Base-by-base conservation (phyloP, 1,140 invertebrate genomes). In the Drosophila gunungcola region DNA sequence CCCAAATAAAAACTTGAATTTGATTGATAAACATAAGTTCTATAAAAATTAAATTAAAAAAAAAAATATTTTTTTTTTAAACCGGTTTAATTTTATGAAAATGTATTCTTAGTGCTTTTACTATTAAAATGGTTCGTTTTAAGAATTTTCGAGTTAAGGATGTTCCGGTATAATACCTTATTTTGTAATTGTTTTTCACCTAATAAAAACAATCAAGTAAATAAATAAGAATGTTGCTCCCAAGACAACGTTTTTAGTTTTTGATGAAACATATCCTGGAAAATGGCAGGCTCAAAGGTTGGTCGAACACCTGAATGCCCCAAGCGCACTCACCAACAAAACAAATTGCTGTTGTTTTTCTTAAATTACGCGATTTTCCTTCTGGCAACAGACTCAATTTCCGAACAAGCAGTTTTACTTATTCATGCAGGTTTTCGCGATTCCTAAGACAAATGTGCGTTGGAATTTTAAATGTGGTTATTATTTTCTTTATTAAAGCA, bases 371-470 rank as follows among this genome's bases (percentile, higher is more conserved):
- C 57, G 54, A 52, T 38, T 56, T 58, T 73, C 27, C 74, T 42
- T 49, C 51, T 62, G 21, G 60, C 45, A 58, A 42, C 39, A 48
- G 6, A 34, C 25, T 45, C 25, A 48, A 58, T 62, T 76, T 63
- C 55, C 41, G 21, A 38, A 13, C 32, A 68, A 65, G 36, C 41
- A 56, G 25, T 48, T 6, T 79, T 79, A 76, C 54, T 79, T 80
- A 80, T 84, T 80, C 53, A 84, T 80, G 61, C 65, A 55, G 60
- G 52, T 78, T 34, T 58, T 52, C 57, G 73, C 42, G 45, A 67
- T 55, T 68, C 69, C 65, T 2, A 62, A 70, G 58, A 70, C 38
- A 70, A 80, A 77, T 65, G 56, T 67, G 65, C 42, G 11, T 69
- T 80, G 62, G 46, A 63, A 77, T 84, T 61, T 52, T 62, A 49